Conservation (phyloP, 2,888 invertebrate species). For the Sarcophaga carnaria region DNA sequence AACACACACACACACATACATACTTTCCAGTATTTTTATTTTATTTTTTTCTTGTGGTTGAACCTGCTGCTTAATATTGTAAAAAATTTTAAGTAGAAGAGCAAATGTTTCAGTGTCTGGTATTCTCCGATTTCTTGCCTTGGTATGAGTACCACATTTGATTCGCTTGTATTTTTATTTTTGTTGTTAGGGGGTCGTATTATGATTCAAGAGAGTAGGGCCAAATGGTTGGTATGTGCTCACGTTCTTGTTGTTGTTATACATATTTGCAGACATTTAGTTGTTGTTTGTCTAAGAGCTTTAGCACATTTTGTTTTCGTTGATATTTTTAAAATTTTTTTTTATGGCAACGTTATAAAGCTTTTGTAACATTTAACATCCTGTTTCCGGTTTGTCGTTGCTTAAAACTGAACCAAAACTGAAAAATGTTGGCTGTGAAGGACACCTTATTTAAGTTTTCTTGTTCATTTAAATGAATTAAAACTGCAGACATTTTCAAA, state of each 20-base stretch:
- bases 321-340: slow-evolving; percentile 12
- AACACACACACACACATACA: background rate
- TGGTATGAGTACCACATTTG: background rate
- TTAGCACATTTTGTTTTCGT: background rate
- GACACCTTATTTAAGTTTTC: too few species aligned
- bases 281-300: background rate
- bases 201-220: too few species aligned
- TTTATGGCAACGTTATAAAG: slow-evolving; percentile 35
- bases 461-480: too few species aligned
- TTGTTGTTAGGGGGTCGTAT: background rate
- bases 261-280: slow-evolving; percentile 29
- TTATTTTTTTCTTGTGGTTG: slow-evolving; percentile 14
- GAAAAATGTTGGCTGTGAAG: too few species aligned
- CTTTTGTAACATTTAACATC: slow-evolving; percentile 50
- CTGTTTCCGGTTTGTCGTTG: slow-evolving; percentile 42
- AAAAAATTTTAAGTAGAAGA: background rate
- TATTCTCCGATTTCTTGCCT: background rate
- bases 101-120: too few species aligned
- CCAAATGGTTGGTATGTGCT: too few species aligned
- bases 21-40: background rate
- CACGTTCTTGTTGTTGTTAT: background rate
- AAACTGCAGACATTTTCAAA: too few species aligned
- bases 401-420: background rate
- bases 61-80: background rate
- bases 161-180: background rate